Base-by-base conservation (phyloP, 2,113 vertebrate genomes). In the Meriones unguiculatus region DNA sequence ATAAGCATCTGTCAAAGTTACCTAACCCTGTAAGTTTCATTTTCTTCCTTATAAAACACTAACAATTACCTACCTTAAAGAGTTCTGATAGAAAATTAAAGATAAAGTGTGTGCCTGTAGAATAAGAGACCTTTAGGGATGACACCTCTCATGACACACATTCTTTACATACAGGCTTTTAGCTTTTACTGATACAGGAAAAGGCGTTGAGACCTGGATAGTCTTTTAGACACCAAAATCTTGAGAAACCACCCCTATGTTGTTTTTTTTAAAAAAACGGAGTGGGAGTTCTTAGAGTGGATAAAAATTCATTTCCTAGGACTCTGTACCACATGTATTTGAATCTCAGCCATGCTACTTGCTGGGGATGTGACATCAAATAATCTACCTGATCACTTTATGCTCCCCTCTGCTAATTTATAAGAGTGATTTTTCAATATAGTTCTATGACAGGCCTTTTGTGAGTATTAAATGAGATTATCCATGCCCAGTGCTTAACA, bases 61-160 rank as follows among this genome's bases (percentile, higher is more conserved):
- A 88, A 78, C 76, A 87, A 90, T 65, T 91, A 91, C 46, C 50
- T 80, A 64, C n/a, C 32, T 89, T 94, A 52, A 14, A 93, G 76
- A 20, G 2, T 80, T 76, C 46, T 93, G 82, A 96, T 87, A 90
- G 72, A 94, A 46, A 96, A 89, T 82, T 38, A 57, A 84, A 97
- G 91, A 93, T 78, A 92, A 95, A 20, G 17, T 41, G 15, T 28
- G 18, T n/a, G 28, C 28, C 46, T 90, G 52, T n/a, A 54, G 20
- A 7, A 5, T 65, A 77, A 69, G 50, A 95, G 9, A 20, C n/a
- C 87, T 94, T 90, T 25, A 50, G 2, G 72, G 38, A 72, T 59
- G 54, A 46, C 22, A 1, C 62, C 54, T 73, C 7, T 35, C 30
- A 41, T 54, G 82, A 70, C 76, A n/a, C 50, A 20, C 5, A 32